A percentile compares a stretch with the other conserved stretches of the same genome.
Evolutionary conservation across 2,888 invertebrate genomes (phyloP).

Genomic region (Rhorus exstirpatorius): DNA sequence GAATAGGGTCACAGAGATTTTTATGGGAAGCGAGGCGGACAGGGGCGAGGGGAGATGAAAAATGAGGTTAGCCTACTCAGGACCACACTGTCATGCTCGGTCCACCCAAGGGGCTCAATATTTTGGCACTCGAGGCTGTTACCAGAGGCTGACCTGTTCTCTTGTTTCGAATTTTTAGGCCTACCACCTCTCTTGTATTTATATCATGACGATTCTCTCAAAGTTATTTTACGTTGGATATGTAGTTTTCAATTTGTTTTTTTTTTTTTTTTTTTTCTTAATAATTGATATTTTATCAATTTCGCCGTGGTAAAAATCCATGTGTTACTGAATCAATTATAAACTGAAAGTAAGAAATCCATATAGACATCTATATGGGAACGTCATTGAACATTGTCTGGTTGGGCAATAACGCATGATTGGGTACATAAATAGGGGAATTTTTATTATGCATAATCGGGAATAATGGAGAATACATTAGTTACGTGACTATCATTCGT

Average conservation of each 20-base stretch:
- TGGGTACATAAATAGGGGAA: no score
- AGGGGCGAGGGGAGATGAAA: slow-evolving; percentile 77
- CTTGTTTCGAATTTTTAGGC: slow-evolving; percentile 20
- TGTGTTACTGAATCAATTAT: no score
- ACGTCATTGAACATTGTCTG: no score
- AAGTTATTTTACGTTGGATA: not conserved
- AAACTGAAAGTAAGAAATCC: no score
- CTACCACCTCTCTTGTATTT: not conserved
- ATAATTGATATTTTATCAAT: no score
- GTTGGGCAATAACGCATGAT: no score
- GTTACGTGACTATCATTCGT: no score
- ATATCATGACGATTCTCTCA: not conserved
- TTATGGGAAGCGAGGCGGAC: slow-evolving; percentile 67
- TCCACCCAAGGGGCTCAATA: slow-evolving; percentile 78
- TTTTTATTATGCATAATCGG: no score
- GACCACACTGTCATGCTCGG: slow-evolving; percentile 56
- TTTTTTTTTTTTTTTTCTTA: no score
- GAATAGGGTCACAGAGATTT: slow-evolving; percentile 70
- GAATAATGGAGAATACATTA: no score
- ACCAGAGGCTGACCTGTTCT: slow-evolving; percentile 26
- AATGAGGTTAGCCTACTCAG: slow-evolving; percentile 81
- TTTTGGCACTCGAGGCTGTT: slow-evolving; percentile 81
- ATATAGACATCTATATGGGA: no score
- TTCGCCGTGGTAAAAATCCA: no score
- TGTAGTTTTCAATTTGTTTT: not conserved